A percentile compares a stretch with the other conserved stretches of the same genome.
These are phyloP conservation scores for Laticauda laticaudata DNA, from an alignment of 2,113 vertebrate genomes.

Conservation along the genomic window DNA sequence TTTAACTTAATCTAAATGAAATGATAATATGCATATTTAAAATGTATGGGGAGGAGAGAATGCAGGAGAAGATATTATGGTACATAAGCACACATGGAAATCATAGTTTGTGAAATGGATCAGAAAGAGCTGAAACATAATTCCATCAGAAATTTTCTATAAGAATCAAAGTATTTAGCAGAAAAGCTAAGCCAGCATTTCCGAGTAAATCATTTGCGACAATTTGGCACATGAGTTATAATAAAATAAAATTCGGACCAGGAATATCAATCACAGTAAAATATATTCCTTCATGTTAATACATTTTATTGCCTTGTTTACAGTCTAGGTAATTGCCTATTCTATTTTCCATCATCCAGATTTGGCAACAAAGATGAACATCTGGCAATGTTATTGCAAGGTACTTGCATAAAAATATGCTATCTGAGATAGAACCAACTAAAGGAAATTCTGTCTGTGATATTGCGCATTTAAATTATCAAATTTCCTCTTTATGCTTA, in stretches of 20 bases:
- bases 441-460: neutral
- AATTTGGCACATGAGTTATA: constrained; percentile 1
- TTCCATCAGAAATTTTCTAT: neutral
- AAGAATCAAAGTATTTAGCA: neutral
- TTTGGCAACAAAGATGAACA: neutral
- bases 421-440: neutral
- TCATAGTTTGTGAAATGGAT: neutral
- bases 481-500: neutral
- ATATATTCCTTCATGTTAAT: constrained; percentile 1
- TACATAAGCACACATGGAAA: neutral
- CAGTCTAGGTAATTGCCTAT: neutral
- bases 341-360: neutral
- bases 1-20: neutral
- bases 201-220: neutral
- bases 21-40: neutral
- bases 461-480: neutral
- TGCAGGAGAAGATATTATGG: neutral
- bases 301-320: constrained; percentile 6
- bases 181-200: constrained; percentile 12
- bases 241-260: neutral
- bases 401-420: neutral
- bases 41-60: neutral
- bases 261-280: constrained; percentile 15
- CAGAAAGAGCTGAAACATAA: neutral
- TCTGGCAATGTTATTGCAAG: neutral